Evolutionary conservation across 1,140 invertebrate species (phyloP).

Genomic region (Sarcophaga bullata): DNA sequence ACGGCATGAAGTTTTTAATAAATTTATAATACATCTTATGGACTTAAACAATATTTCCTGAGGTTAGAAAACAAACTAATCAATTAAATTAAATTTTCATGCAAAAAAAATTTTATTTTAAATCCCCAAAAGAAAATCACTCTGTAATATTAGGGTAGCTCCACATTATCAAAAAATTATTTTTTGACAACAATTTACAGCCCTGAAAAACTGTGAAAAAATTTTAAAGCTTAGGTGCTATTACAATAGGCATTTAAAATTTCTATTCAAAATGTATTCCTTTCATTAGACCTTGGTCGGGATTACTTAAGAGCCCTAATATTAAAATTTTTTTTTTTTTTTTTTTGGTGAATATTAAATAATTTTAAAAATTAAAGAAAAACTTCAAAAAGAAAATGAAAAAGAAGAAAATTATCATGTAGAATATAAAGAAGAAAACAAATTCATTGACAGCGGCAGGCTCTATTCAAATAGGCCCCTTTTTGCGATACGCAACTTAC

Average conservation of each 20-base stretch:
- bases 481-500: too few relatives aligned
- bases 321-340: too few relatives aligned
- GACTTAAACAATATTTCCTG: neutral
- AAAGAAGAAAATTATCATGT: neutral
- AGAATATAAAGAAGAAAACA: too few relatives aligned
- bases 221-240: too few relatives aligned
- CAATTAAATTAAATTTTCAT: constrained; percentile 17
- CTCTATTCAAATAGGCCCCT: too few relatives aligned
- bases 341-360: neutral
- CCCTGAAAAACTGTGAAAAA: too few relatives aligned
- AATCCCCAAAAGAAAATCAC: neutral
- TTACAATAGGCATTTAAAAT: too few relatives aligned
- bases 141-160: neutral
- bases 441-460: too few relatives aligned
- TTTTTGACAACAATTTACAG: neutral
- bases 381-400: neutral
- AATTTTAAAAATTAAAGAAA: neutral
- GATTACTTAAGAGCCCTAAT: too few relatives aligned
- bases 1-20: neutral
- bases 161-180: neutral
- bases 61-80: constrained; percentile 6
- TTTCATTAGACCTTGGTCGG: too few relatives aligned
- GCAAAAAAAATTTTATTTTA: neutral
- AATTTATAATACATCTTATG: neutral
- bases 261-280: too few relatives aligned